Evolutionary conservation across 2,797 vertebrate species (phyloP).

Genomic region (Ceryle rudis): DNA sequence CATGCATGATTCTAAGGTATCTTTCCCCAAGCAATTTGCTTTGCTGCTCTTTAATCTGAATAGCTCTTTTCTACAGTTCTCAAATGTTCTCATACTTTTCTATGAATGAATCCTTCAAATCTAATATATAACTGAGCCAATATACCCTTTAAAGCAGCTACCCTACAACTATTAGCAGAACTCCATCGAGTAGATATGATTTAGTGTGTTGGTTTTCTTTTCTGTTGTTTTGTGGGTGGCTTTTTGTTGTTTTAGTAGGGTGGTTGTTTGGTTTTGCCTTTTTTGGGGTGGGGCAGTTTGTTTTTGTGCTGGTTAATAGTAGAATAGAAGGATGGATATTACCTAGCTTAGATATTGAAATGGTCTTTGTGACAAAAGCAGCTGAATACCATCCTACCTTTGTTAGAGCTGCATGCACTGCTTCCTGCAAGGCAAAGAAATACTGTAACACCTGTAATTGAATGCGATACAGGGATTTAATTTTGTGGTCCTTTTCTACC

Average conservation of each 20-base stretch:
- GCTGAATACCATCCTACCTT: background rate
- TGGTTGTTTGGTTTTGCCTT: background rate
- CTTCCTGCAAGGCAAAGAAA: background rate
- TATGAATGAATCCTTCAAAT: background rate
- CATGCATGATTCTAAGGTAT: background rate
- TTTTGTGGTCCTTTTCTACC: background rate
- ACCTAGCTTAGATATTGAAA: background rate
- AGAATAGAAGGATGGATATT: background rate
- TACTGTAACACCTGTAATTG: background rate
- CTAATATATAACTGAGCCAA: background rate
- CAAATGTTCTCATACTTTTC: background rate
- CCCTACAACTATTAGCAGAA: background rate
- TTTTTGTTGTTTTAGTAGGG: background rate
- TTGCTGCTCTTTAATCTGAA: background rate
- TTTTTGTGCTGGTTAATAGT: background rate
- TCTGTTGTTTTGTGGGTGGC: no score
- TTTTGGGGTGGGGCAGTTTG: no score
- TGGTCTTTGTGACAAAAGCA: background rate
- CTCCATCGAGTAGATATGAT: background rate
- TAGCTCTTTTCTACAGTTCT: background rate
- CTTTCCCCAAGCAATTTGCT: background rate
- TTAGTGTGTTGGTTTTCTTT: background rate
- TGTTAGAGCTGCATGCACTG: background rate
- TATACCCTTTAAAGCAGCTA: background rate
- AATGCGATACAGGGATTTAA: background rate